Percentiles rank a stretch among this genome's conserved stretches.
Conservation (phyloP, 2,113 vertebrate genomes). For the Athene noctua region DNA sequence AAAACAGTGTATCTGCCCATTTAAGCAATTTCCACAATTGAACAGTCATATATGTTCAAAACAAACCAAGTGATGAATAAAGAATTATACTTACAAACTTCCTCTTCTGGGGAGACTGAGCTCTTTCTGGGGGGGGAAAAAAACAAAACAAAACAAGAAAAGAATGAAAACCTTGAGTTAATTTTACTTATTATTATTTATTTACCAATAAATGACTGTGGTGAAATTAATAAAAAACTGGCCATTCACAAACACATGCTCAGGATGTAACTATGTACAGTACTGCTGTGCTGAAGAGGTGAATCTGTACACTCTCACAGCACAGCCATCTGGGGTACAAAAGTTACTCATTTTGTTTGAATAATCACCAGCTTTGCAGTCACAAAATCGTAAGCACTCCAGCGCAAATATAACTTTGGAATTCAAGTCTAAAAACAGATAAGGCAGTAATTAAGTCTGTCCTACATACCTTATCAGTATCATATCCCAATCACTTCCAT, state of each 20-base stretch:
- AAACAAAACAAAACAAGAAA: neutral
- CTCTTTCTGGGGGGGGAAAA: conserved; percentile 87
- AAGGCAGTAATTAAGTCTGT: neutral
- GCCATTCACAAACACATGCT: neutral
- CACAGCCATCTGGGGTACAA: neutral
- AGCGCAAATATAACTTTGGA: neutral
- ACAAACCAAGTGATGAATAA: neutral
- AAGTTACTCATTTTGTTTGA: neutral
- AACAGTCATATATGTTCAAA: neutral
- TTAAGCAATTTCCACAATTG: neutral
- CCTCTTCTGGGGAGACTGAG: conserved; percentile 96
- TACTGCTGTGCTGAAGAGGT: neutral
- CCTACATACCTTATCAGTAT: neutral
- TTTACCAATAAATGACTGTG: neutral
- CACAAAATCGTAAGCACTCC: neutral
- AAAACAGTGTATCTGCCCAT: neutral
- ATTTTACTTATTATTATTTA: neutral
- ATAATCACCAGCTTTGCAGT: neutral
- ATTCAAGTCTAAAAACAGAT: neutral
- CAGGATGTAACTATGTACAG: neutral
- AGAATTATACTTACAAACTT: conserved; percentile 91
- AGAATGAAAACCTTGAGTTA: neutral
- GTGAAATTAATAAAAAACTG: neutral
- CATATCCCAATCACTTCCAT: neutral
- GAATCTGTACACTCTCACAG: accelerated